Evolutionary conservation across 2,113 vertebrate species (phyloP).

Genomic region (Dasyprocta punctata): DNA sequence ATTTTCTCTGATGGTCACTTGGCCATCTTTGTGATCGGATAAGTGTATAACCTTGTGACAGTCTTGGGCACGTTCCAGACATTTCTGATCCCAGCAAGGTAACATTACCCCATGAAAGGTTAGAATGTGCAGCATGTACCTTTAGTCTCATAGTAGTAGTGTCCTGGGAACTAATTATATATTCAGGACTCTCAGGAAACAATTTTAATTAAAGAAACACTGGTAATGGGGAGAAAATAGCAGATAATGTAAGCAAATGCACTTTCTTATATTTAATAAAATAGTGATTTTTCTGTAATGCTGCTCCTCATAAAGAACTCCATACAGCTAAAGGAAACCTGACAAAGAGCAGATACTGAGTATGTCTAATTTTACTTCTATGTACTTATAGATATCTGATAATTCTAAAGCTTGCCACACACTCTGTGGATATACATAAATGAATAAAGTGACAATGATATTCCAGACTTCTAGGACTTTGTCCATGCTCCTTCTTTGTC

Average conservation of each 20-base stretch:
- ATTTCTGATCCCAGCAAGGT: slow-evolving; percentile 15
- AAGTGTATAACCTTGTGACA: not conserved
- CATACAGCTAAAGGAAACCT: not conserved
- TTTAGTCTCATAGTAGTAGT: not conserved
- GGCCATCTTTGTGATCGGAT: not conserved
- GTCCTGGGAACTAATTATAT: slow-evolving; percentile 58
- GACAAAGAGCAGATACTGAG: not conserved
- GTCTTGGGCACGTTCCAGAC: not conserved
- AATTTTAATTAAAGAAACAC: slow-evolving; percentile 66
- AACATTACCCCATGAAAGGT: not conserved
- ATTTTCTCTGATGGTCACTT: not conserved
- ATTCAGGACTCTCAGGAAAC: slow-evolving; percentile 14
- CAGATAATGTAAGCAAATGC: not conserved
- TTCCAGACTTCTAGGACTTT: not conserved
- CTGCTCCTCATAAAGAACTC: not conserved
- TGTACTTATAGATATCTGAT: not conserved
- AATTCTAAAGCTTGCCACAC: not conserved
- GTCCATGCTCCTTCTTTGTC: not conserved
- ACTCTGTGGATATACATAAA: not conserved
- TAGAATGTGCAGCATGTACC: not conserved
- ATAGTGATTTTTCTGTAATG: not conserved
- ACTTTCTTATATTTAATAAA: not conserved
- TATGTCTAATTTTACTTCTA: not conserved
- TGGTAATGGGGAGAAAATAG: not conserved
- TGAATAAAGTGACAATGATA: not conserved